Conservation (phyloP, 2,797 vertebrate genomes). For the Spatula clypeata region DNA sequence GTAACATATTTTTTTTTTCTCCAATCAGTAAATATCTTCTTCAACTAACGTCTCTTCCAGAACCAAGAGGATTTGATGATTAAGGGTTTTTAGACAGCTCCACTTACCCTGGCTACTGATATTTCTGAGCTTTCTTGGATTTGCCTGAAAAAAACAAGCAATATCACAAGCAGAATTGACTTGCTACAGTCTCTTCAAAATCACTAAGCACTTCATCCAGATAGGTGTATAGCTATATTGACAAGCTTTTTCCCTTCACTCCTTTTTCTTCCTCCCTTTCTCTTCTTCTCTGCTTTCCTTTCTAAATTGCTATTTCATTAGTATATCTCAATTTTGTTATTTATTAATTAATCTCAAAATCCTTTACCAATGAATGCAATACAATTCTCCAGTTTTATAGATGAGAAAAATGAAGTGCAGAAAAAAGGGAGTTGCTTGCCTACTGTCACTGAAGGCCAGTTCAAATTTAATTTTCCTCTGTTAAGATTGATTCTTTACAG, state of each 20-base stretch:
- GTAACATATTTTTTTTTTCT: too few species aligned
- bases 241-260: not conserved
- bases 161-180: not conserved
- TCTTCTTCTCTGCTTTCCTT: not conserved
- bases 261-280: not conserved
- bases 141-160: not conserved
- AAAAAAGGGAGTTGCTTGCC: not conserved
- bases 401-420: not conserved
- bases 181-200: not conserved
- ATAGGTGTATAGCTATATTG: not conserved
- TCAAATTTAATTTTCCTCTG: not conserved
- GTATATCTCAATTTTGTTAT: not conserved
- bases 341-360: not conserved
- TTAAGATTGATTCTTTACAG: not conserved
- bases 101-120: not conserved
- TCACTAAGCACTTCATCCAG: rapidly evolving
- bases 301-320: not conserved
- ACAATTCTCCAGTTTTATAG: not conserved
- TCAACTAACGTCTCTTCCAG: not conserved
- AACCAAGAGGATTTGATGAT: not conserved
- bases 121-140: not conserved
- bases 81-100: not conserved
- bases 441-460: not conserved
- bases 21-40: not conserved
- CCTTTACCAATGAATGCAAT: not conserved